phyloP scores from a whole-genome alignment of 2,797 vertebrate species.

The Pseudomugil gertrudae region DNA sequence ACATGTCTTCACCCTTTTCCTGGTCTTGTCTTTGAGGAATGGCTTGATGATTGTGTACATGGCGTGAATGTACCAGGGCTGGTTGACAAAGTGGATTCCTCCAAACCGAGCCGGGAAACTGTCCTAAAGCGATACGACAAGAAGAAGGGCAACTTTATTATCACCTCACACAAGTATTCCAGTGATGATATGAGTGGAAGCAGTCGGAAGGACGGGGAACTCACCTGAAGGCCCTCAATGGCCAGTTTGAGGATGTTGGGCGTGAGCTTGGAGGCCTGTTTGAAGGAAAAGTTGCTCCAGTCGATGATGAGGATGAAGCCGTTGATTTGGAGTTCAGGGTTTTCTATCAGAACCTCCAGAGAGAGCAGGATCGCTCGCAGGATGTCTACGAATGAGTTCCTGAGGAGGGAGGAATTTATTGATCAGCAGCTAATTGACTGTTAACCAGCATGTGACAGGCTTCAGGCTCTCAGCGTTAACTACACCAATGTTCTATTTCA shows the following conservation, averaged over 20 bases:
- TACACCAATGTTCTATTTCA: slow-evolving; percentile 1
- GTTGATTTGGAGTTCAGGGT: slow-evolving; percentile 96
- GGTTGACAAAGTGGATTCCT: slow-evolving; percentile 98
- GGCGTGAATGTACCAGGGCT: slow-evolving; percentile 98
- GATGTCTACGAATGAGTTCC: slow-evolving; percentile 98
- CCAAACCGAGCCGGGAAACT: slow-evolving; percentile 97
- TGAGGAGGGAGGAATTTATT: slow-evolving; percentile 51
- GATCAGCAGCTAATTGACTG: slow-evolving; percentile 35
- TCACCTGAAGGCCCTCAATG: slow-evolving; percentile 96
- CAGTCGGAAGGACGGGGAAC: neutral
- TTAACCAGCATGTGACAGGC: neutral
- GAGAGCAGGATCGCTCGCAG: slow-evolving; percentile 95
- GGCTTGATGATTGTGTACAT: slow-evolving; percentile 97
- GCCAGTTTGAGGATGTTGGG: slow-evolving; percentile 97
- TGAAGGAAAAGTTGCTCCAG: slow-evolving; percentile 99
- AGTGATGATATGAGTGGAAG: neutral
- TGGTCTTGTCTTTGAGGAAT: slow-evolving; percentile 98
- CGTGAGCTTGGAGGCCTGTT: slow-evolving; percentile 96
- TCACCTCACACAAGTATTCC: too few species aligned
- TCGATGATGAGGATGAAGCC: slow-evolving; percentile 99
- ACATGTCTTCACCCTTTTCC: slow-evolving; percentile 88
- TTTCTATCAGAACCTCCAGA: slow-evolving; percentile 97
- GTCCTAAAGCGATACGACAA: slow-evolving; percentile 81
- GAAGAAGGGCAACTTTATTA: too few species aligned
- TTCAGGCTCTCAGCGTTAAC: slow-evolving; percentile 22